A percentile compares a stretch with the other conserved stretches of the same genome.
Evolutionary conservation across 2,888 invertebrate genomes (phyloP).

Genomic region (Agonopterix alstromeriana): DNA sequence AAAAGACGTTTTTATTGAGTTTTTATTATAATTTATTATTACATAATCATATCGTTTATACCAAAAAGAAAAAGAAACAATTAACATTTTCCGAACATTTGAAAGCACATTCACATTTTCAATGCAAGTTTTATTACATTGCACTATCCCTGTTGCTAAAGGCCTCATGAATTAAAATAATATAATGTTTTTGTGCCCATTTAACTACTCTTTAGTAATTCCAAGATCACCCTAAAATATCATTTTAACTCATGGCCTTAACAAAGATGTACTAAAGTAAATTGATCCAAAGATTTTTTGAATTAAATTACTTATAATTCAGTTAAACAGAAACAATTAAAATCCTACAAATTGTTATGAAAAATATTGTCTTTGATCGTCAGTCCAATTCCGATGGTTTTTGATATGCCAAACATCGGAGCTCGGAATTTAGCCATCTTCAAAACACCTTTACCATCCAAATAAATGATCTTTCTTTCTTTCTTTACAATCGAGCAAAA

Average conservation of each 20-base stretch:
- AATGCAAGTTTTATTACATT: background rate
- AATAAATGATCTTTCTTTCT: background rate
- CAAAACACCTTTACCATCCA: slow-evolving; percentile 1
- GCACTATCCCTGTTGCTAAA: background rate
- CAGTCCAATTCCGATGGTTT: slow-evolving; percentile 27
- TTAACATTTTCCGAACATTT: slow-evolving; percentile 39
- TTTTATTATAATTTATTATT: slow-evolving; percentile 54
- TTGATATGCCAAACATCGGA: slow-evolving; percentile 35
- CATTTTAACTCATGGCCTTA: no score
- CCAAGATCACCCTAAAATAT: no score
- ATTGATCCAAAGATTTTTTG: no score
- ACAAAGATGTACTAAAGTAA: no score
- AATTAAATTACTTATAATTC: no score
- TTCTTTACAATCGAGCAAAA: no score
- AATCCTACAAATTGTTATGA: slow-evolving; percentile 10
- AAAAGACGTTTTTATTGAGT: slow-evolving; percentile 2
- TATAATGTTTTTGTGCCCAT: slow-evolving; percentile 7
- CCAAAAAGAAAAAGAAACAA: slow-evolving; percentile 40
- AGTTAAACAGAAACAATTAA: background rate
- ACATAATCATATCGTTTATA: slow-evolving; percentile 49
- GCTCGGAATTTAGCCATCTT: slow-evolving; percentile 8
- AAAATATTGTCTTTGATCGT: slow-evolving; percentile 48
- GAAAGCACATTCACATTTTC: background rate
- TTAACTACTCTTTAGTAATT: background rate
- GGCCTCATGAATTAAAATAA: slow-evolving; percentile 3